phyloP scores from a whole-genome alignment of 1,140 invertebrate species.

The Macrotrachela quadricornifera region DNA sequence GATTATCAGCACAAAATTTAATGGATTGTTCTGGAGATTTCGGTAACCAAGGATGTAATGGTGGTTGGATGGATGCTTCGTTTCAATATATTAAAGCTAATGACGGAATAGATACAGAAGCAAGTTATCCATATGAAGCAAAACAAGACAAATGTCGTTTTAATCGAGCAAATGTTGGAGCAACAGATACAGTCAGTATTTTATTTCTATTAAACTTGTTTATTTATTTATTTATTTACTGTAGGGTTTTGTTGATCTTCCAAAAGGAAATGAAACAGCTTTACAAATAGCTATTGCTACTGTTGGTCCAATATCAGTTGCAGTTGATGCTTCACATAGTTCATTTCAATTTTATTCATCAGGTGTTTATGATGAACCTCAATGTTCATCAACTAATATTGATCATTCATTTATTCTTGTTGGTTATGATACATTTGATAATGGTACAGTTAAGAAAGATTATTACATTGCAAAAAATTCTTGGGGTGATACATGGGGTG shows the following conservation, averaged over 20 bases:
- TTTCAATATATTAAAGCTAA: slow-evolving; percentile 76
- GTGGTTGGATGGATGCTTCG: slow-evolving; percentile 71
- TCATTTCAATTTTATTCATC: slow-evolving; percentile 2
- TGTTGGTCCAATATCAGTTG: slow-evolving; percentile 50
- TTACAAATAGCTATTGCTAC: slow-evolving; percentile 54
- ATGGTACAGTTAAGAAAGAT: neutral
- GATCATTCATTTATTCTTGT: slow-evolving; percentile 8
- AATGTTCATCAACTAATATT: neutral
- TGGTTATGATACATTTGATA: neutral
- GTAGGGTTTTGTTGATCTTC: no score
- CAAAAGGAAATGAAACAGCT: slow-evolving; percentile 36
- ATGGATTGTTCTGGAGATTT: slow-evolving; percentile 35
- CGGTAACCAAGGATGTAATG: slow-evolving; percentile 83
- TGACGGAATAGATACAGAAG: slow-evolving; percentile 69
- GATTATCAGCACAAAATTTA: slow-evolving; percentile 17
- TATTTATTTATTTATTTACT: neutral
- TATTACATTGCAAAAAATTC: neutral
- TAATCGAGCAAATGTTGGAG: no score
- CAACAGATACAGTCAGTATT: no score
- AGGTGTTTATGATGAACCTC: slow-evolving; percentile 5
- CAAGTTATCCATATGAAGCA: slow-evolving; percentile 28
- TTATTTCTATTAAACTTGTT: neutral
- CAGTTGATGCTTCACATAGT: slow-evolving; percentile 52
- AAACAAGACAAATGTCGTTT: neutral
- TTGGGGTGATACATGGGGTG: slow-evolving; percentile 62